These are phyloP conservation scores for Acanthosoma haemorrhoidale DNA, from an alignment of 2,888 invertebrate genomes.

Conservation along the genomic window DNA sequence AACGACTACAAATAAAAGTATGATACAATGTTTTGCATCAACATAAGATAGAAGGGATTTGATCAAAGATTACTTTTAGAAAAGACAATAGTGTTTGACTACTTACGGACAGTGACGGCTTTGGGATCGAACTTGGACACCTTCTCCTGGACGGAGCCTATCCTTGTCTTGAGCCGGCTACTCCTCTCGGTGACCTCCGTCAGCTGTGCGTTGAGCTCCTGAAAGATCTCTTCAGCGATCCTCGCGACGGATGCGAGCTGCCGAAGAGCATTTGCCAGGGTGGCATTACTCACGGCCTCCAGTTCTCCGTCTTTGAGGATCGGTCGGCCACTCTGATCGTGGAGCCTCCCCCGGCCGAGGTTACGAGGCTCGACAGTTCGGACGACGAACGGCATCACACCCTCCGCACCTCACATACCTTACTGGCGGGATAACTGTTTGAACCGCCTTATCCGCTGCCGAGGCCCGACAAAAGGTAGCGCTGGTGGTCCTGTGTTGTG, in stretches of 20 bases:
- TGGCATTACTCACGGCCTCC: constrained; percentile 80
- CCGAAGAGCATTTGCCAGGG: constrained; percentile 74
- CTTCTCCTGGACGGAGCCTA: constrained; percentile 63
- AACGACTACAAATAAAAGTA: too few species aligned
- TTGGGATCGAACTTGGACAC: constrained; percentile 76
- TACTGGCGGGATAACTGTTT: constrained; percentile 6
- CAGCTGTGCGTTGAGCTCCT: constrained; percentile 70
- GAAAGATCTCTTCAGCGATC: constrained; percentile 80
- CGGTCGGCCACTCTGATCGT: constrained; percentile 56
- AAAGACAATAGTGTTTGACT: constrained; percentile 42
- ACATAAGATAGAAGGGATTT: too few species aligned
- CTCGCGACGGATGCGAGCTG: constrained; percentile 80
- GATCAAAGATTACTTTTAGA: too few species aligned
- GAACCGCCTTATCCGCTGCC: background rate
- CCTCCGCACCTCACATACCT: background rate
- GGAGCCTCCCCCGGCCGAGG: constrained; percentile 64
- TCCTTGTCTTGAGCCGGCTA: constrained; percentile 61
- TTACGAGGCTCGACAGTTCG: constrained; percentile 75
- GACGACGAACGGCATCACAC: constrained; percentile 72
- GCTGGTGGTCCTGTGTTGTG: background rate
- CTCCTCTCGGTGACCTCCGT: constrained; percentile 69
- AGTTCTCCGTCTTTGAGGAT: constrained; percentile 67
- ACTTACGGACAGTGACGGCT: constrained; percentile 92
- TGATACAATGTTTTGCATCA: too few species aligned
- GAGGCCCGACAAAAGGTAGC: constrained; percentile 7